These are phyloP conservation scores for Ploceus nigricollis DNA, from an alignment of 2,113 vertebrate genomes.

Conservation along the genomic window DNA sequence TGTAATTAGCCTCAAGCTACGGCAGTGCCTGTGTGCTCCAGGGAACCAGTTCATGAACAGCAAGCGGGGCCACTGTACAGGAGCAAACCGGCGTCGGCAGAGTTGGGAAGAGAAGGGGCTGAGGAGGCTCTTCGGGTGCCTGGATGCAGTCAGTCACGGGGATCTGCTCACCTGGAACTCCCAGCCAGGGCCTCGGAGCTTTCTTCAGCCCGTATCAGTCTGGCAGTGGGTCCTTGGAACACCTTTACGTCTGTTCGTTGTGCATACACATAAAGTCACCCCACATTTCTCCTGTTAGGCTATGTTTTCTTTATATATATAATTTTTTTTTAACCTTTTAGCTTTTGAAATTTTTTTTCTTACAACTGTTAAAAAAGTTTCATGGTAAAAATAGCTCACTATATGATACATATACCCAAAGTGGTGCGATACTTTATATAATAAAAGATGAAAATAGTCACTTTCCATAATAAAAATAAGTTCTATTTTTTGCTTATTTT, in stretches of 20 bases:
- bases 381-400: slow-evolving; percentile 91
- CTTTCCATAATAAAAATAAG: slow-evolving; percentile 99
- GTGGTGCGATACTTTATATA: slow-evolving; percentile 86
- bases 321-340: slow-evolving; percentile 42
- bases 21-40: slow-evolving; percentile 21
- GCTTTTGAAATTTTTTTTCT: slow-evolving; percentile 68
- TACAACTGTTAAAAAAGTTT: slow-evolving; percentile 81
- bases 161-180: not conserved
- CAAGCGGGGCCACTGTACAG: slow-evolving; percentile 33
- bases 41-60: slow-evolving; percentile 13
- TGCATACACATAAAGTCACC: slow-evolving; percentile 12
- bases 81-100: not conserved
- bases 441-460: slow-evolving; percentile 89
- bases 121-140: not conserved
- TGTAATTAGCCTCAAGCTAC: slow-evolving; percentile 19
- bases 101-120: slow-evolving; percentile 17
- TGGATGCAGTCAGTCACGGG: not conserved
- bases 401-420: slow-evolving; percentile 88
- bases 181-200: not conserved
- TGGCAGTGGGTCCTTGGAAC: slow-evolving; percentile 11
- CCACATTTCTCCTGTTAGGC: slow-evolving; percentile 50
- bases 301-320: slow-evolving; percentile 64
- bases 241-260: slow-evolving; percentile 6
- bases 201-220: not conserved
- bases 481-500: slow-evolving; percentile 99